phyloP scores from a whole-genome alignment of 2,888 invertebrate genomes.

The Polyommatus iphigenia region DNA sequence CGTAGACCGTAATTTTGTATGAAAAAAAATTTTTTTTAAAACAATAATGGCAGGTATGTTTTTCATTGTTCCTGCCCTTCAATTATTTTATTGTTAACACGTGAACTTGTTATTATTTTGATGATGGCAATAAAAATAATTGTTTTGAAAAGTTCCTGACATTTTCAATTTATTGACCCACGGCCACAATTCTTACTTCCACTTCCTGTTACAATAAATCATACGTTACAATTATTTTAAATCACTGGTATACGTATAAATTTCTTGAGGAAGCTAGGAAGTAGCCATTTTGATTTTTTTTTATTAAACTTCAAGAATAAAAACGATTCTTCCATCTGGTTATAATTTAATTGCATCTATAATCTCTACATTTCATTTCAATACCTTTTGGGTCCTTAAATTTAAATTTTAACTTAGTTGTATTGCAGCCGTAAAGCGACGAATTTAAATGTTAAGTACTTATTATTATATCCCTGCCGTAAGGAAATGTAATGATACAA shows the following conservation, averaged over 20 bases:
- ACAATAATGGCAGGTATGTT: background rate
- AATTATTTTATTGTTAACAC: background rate
- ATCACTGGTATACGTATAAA: background rate
- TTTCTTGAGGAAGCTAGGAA: background rate
- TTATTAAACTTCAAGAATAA: background rate
- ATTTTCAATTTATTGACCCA: background rate
- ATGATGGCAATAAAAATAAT: conserved; percentile 16
- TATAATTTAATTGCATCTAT: too few species aligned
- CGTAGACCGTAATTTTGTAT: too few species aligned
- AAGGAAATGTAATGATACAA: too few species aligned
- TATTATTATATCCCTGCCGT: too few species aligned
- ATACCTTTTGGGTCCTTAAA: too few species aligned
- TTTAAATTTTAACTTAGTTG: too few species aligned
- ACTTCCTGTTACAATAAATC: conserved; percentile 13
- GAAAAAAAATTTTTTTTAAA: background rate
- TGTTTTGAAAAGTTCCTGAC: conserved; percentile 15
- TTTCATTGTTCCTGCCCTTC: background rate
- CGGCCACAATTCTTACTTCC: background rate
- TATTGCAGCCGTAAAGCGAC: too few species aligned
- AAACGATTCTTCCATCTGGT: too few species aligned
- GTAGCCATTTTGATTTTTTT: background rate
- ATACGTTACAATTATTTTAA: conserved; percentile 13
- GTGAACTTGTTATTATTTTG: conserved; percentile 9
- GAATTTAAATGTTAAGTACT: too few species aligned
- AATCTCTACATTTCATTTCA: too few species aligned